Percentiles rank a stretch among this genome's conserved stretches.
Conservation (phyloP, 2,888 invertebrate species). For the Penaeus monodon region DNA sequence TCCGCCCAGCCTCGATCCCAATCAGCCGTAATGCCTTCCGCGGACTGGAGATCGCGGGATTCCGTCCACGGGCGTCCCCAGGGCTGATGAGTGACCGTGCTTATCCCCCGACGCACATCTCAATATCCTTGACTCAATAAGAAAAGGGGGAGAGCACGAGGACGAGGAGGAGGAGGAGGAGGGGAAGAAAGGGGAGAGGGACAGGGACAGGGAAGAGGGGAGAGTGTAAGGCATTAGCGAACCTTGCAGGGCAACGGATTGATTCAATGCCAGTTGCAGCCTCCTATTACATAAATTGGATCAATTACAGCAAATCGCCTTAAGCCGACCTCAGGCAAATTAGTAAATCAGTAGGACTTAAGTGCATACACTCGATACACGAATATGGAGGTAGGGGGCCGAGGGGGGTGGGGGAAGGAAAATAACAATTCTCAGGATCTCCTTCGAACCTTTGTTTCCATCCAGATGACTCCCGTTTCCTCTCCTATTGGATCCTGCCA, state of each 20-base stretch:
- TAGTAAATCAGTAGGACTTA: constrained; percentile 41
- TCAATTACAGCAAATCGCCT: constrained; percentile 55
- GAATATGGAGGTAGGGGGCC: not conserved
- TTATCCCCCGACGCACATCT: too few species aligned
- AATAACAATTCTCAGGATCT: too few species aligned
- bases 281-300: constrained; percentile 53
- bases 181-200: not conserved
- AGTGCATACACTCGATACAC: constrained; percentile 1
- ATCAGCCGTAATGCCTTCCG: too few species aligned
- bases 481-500: too few species aligned
- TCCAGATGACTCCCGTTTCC: too few species aligned
- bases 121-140: not conserved
- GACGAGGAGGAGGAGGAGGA: not conserved
- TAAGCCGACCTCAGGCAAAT: constrained; percentile 52
- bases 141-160: not conserved
- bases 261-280: constrained; percentile 55
- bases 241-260: constrained; percentile 2
- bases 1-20: not conserved
- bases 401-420: not conserved
- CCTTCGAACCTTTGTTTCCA: too few species aligned
- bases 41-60: not conserved
- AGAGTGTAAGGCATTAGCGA: not conserved
- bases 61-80: not conserved
- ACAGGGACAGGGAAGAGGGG: not conserved
- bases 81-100: not conserved